Conservation (phyloP, 2,888 invertebrate genomes). For the Trachelus tabidus region DNA sequence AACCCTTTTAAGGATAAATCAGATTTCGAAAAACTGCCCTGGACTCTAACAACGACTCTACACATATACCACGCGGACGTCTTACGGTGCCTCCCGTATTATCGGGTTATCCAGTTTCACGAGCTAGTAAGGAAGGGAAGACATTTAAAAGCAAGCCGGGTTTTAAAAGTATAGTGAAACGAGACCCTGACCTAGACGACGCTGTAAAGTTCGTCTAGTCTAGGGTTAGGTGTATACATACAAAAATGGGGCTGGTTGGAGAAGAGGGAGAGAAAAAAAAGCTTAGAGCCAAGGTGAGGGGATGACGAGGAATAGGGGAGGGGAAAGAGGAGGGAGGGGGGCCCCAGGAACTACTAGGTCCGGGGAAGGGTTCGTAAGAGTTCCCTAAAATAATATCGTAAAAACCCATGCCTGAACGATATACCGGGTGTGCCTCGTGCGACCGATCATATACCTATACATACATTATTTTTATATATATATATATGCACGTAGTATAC, state of each 20-base stretch:
- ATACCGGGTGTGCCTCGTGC: constrained; percentile 14
- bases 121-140: neutral
- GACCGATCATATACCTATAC: constrained; percentile 15
- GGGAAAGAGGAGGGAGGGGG: constrained; percentile 1
- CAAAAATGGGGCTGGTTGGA: neutral
- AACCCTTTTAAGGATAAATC: neutral
- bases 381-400: constrained; percentile 36
- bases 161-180: neutral
- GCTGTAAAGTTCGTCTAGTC: constrained; percentile 1
- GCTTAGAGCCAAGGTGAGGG: constrained; percentile 12
- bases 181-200: constrained; percentile 43
- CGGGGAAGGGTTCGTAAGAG: neutral
- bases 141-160: neutral
- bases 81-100: neutral
- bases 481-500: constrained; percentile 22
- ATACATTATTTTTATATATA: constrained; percentile 20
- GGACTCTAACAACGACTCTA: neutral
- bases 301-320: constrained; percentile 13
- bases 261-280: neutral
- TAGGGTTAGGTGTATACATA: neutral
- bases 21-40: neutral
- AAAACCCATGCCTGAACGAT: constrained; percentile 19
- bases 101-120: neutral
- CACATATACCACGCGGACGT: too few species aligned
- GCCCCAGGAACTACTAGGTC: neutral